A percentile compares a stretch with the other conserved stretches of the same genome.
These are phyloP conservation scores for Hetaerina titia DNA, from an alignment of 2,888 invertebrate genomes.

Conservation along the genomic window DNA sequence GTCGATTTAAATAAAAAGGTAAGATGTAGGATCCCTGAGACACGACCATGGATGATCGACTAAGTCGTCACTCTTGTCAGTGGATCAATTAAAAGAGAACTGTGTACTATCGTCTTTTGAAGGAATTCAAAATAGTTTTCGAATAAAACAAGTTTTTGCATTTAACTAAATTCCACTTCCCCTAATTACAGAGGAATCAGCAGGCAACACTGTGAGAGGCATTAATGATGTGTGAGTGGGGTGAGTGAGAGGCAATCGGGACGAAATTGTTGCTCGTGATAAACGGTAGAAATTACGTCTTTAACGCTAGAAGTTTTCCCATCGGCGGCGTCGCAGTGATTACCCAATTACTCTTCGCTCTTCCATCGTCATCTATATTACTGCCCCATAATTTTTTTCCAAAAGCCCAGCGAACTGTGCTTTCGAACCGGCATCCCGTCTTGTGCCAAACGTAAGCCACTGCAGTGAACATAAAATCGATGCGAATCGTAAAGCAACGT, in stretches of 20 bases:
- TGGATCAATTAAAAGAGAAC: neutral
- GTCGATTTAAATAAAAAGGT: neutral
- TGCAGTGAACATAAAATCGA: neutral
- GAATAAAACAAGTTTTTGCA: neutral
- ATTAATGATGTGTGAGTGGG: no score
- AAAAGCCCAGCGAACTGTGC: neutral
- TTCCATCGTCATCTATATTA: neutral
- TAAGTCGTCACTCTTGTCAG: neutral
- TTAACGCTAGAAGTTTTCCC: neutral
- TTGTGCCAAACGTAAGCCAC: neutral
- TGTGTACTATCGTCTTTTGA: neutral
- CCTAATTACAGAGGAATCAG: neutral
- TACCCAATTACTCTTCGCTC: neutral
- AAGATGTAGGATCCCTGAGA: neutral
- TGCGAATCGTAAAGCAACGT: neutral
- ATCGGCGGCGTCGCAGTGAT: neutral
- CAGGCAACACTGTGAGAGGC: neutral
- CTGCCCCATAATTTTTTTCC: neutral
- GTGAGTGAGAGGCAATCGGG: neutral
- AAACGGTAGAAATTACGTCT: neutral
- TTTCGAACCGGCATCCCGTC: neutral
- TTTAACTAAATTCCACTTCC: neutral
- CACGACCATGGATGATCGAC: neutral
- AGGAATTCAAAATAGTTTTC: neutral
- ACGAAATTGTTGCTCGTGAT: neutral